Evolutionary conservation across 2,113 vertebrate species (phyloP), one percentile per base, ranked within the genome.

Genomic region (Picathartes gymnocephalus): DNA sequence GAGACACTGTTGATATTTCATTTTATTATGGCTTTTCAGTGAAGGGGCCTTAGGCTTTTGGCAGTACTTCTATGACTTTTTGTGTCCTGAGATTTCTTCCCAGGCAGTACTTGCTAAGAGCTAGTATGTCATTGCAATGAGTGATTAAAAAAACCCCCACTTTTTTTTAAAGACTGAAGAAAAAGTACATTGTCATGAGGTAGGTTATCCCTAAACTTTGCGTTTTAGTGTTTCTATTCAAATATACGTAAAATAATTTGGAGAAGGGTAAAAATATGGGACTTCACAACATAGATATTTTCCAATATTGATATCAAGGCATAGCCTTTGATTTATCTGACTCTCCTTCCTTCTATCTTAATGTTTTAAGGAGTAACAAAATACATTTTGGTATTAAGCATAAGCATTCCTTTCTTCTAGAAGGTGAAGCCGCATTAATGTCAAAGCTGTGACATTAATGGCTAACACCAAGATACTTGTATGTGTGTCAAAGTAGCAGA

Each of bases 81-180:
- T 69, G 25, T 74, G 8, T 82, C 27, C 20, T 77, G 68, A 57
- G 40, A 30, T 60, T 73, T 78, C 39, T 78, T 21, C 77, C 28
- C 27, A 40, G 30, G 28, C 47, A 66, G 51, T 13, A 25, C n/a
- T 65, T 80, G 18, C 11, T 70, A 30, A 76, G 54, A 76, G 7
- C 48, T 71, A 9, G 7, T 17, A 22, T 81, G 21, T 45, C 53
- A 13, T 22, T 81, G 27, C 13, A 39, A 62, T 9, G 19, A 81
- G 19, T 48, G 42, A 24, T 47, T 40, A 1, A 45, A n/a, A 45
- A 33, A 68, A 16, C 0, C 1, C 6, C 16, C 16, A 24, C 21
- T 15, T 19, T 22, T 14, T 54, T 21, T 47, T 35, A 1, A n/a
- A 60, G 40, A 35, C 16, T n/a, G 24, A 70, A 65, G 8, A n/a